Conservation (phyloP, 2,113 vertebrate species). For the Esox niger region DNA sequence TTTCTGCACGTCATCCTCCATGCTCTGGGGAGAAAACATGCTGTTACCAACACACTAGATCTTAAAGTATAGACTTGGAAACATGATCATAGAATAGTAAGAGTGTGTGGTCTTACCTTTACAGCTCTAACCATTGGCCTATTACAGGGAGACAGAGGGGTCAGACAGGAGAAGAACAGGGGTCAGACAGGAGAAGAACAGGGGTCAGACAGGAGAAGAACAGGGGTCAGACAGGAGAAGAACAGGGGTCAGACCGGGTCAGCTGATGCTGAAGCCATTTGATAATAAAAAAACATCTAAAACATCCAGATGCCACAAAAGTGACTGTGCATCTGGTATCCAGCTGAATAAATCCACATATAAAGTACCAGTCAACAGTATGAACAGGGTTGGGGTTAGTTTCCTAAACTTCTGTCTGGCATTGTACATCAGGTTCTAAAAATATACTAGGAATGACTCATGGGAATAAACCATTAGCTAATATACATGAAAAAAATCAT, state of each 20-base stretch:
- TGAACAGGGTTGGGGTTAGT: too few species aligned
- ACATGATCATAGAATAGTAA: neutral
- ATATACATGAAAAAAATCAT: neutral
- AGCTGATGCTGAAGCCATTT: slow-evolving; percentile 5
- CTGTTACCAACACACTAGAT: neutral
- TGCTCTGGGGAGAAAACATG: slow-evolving; percentile 61
- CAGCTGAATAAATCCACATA: slow-evolving; percentile 18
- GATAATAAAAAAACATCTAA: slow-evolving; percentile 4
- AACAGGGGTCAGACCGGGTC: neutral
- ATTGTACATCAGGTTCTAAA: too few species aligned
- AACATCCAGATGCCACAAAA: slow-evolving; percentile 5
- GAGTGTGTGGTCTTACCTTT: neutral
- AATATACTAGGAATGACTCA: too few species aligned
- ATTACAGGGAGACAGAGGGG: neutral
- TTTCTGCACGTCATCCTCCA: slow-evolving; percentile 51
- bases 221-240: neutral
- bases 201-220: neutral
- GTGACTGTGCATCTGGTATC: slow-evolving; percentile 9
- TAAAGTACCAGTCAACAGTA: too few species aligned
- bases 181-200: neutral
- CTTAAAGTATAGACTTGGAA: neutral
- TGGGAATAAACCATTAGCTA: neutral
- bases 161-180: neutral
- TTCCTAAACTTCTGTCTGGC: too few species aligned
- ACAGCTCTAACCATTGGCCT: neutral